Evolutionary conservation across 2,888 invertebrate species (phyloP), one percentile per base, ranked within the genome.

Genomic region (Stramonita haemastoma): DNA sequence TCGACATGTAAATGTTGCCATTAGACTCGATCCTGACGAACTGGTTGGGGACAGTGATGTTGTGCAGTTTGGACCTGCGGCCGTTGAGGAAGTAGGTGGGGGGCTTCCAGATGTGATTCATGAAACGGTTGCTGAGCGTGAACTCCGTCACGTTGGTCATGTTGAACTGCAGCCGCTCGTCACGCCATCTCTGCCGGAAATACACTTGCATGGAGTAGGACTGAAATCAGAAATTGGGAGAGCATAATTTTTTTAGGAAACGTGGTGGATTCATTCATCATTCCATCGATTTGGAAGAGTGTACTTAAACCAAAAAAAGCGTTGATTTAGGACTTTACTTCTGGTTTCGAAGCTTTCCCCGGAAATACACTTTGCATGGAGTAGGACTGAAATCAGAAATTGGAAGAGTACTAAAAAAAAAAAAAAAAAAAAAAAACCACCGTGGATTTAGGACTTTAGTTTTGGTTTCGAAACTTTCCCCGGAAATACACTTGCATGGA

Each of bases 41-140:
- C 96, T 99, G 98, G 96, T 99, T 99, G 0, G 99, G 99, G 29
- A 98, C 98, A 0, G 99, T 99, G 93, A 99, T 98, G 60, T 98
- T 98, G 96, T 99, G 99, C 86, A 99, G 98, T 94, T 99, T 98
- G 22, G 98, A 98, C 93, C 94, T 93, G 34, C 93, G 93, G 17
- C 96, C 96, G 91, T 96, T 96, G 57, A 95, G 91, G 91, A 96
- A 96, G 95, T 98, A 99, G 0, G 99, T 99, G 96, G 99, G 99
- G 0, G 99, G 99, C 92, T 98, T 97, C 99, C 99, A 99, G 94
- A 99, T 98, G 94, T 98, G 97, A 95, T 99, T 98, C 95, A 98
- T 96, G 97, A 98, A 98, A 90, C 97, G 97, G 94, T 98, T 97
- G 95, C 94, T 95, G 57, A 95, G 91, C 17, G 94, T 94, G 19